Percentiles rank a stretch among this genome's conserved stretches.
phyloP scores from a whole-genome alignment of 2,113 vertebrate genomes.

The Myiagra hebetior region DNA sequence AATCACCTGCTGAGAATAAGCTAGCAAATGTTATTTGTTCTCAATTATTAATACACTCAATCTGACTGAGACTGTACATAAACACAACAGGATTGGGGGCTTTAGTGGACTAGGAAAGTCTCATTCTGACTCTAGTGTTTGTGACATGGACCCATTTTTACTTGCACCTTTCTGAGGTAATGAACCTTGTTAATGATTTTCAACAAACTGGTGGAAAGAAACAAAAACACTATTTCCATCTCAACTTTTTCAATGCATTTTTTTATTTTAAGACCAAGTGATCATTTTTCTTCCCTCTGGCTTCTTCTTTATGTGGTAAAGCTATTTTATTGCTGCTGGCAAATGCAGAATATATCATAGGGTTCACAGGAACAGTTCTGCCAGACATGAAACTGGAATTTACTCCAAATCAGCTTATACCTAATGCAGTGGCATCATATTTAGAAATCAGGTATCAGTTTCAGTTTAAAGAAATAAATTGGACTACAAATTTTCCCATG shows the following conservation, averaged over 20 bases:
- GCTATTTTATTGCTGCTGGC: background rate
- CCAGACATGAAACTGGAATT: background rate
- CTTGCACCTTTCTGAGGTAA: background rate
- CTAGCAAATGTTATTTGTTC: background rate
- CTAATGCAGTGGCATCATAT: background rate
- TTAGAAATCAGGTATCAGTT: background rate
- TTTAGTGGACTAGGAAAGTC: background rate
- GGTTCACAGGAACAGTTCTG: background rate
- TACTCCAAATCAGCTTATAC: background rate
- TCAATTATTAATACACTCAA: background rate
- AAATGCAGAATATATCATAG: background rate
- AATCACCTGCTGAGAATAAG: background rate
- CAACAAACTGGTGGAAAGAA: background rate
- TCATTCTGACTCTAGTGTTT: background rate
- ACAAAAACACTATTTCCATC: background rate
- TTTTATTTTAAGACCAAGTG: background rate
- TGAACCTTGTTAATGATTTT: background rate
- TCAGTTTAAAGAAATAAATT: background rate
- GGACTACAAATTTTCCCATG: background rate
- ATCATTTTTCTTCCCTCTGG: background rate
- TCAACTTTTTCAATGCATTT: background rate
- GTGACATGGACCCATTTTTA: background rate
- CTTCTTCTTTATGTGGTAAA: background rate
- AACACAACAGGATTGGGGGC: accelerated
- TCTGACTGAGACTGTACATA: background rate